Conservation (phyloP, 2,797 vertebrate genomes). For the Neomorphus geoffroyi region DNA sequence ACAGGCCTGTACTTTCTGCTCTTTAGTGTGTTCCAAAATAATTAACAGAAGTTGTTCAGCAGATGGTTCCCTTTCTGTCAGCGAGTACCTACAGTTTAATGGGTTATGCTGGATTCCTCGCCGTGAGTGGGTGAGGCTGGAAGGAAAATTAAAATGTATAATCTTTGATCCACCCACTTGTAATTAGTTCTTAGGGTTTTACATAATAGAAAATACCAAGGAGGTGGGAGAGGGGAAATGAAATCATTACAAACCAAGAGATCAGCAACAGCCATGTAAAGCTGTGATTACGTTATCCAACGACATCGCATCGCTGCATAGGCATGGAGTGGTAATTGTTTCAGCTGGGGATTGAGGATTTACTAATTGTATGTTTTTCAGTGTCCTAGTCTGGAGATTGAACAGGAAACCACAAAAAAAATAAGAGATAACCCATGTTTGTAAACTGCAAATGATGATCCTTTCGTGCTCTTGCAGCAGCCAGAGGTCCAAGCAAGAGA, state of each 20-base stretch:
- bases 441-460: slow-evolving; percentile 43
- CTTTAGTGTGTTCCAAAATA: slow-evolving; percentile 75
- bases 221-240: slow-evolving; percentile 72
- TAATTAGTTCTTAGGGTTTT: slow-evolving; percentile 77
- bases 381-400: slow-evolving; percentile 35
- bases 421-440: slow-evolving; percentile 51
- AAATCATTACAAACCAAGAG: slow-evolving; percentile 67
- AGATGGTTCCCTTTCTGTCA: slow-evolving; percentile 89
- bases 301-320: background rate
- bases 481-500: slow-evolving; percentile 15
- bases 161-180: slow-evolving; percentile 80
- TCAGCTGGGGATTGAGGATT: slow-evolving; percentile 42
- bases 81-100: slow-evolving; percentile 83
- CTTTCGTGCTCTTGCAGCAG: slow-evolving; percentile 11
- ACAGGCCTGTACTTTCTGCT: slow-evolving; percentile 74
- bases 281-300: slow-evolving; percentile 41
- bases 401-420: slow-evolving; percentile 58
- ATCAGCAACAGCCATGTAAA: slow-evolving; percentile 44
- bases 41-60: slow-evolving; percentile 83
- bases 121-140: slow-evolving; percentile 81
- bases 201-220: slow-evolving; percentile 70
- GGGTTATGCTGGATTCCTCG: slow-evolving; percentile 80
- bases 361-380: slow-evolving; percentile 39
- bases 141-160: slow-evolving; percentile 76
- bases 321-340: slow-evolving; percentile 38